These are phyloP conservation scores for Coturnix japonica DNA, from an alignment of 2,113 vertebrate genomes.

Conservation along the genomic window DNA sequence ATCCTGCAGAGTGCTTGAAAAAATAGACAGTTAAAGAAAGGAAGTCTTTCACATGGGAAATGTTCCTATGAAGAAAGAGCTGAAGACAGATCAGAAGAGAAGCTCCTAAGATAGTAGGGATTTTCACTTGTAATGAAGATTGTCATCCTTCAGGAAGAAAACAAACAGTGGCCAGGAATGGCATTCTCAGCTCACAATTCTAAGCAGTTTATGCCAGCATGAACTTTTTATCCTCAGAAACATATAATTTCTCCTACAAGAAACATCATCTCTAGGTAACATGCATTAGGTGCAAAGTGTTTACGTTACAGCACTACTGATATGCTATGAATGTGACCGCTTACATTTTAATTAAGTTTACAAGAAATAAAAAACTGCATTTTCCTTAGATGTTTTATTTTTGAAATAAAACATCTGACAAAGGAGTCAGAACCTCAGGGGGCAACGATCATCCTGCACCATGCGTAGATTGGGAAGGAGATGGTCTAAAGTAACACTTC, in stretches of 20 bases:
- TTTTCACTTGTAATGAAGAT: background rate
- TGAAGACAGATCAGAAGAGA: background rate
- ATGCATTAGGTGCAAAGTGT: constrained; percentile 12
- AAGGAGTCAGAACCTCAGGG: background rate
- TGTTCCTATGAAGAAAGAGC: background rate
- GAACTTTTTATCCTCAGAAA: constrained; percentile 13
- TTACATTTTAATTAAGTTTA: constrained; percentile 57
- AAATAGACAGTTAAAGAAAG: background rate
- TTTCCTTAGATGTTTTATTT: background rate
- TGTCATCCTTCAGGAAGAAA: background rate
- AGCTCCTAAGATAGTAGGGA: background rate
- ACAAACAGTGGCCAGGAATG: background rate
- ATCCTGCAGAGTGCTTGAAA: background rate
- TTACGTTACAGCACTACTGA: constrained; percentile 19
- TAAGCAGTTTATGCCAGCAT: background rate
- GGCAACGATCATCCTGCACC: background rate
- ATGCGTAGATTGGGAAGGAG: rapidly evolving
- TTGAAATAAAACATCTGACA: background rate
- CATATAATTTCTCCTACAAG: constrained; percentile 9
- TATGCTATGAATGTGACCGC: background rate
- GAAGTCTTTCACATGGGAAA: background rate
- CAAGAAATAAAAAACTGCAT: background rate
- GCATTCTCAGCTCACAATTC: background rate
- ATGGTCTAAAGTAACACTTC: background rate
- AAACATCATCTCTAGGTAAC: constrained; percentile 37